Percentiles rank a stretch among this genome's conserved stretches.
Conservation (phyloP, 1,140 invertebrate genomes). For the Eufriesea mexicana region DNA sequence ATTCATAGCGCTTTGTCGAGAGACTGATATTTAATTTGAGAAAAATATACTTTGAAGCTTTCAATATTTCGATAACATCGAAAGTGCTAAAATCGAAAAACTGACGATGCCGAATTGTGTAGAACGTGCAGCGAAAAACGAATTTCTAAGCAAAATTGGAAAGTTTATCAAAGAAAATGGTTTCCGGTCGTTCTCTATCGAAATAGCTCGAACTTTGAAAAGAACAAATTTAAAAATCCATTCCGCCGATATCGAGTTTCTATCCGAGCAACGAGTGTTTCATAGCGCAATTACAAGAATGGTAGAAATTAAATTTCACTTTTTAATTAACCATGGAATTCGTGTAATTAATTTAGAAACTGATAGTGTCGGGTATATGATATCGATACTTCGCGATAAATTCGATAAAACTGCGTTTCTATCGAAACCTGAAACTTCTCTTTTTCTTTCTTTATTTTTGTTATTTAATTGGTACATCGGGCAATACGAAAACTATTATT, state of each 20-base stretch:
- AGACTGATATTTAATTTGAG: too few relatives aligned
- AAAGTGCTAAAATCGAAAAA: neutral
- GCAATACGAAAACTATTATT: too few relatives aligned
- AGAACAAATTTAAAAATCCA: conserved; percentile 4
- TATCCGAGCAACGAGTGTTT: neutral
- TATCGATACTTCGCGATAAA: neutral
- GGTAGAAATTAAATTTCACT: neutral
- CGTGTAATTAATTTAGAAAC: neutral
- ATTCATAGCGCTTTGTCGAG: too few relatives aligned
- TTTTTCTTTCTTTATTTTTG: too few relatives aligned
- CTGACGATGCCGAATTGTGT: neutral
- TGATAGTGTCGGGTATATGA: neutral
- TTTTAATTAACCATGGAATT: neutral
- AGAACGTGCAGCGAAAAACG: neutral
- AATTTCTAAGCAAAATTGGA: neutral
- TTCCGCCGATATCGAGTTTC: neutral
- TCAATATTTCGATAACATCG: neutral
- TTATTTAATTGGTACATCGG: too few relatives aligned
- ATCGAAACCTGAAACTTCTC: too few relatives aligned
- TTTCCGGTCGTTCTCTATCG: neutral
- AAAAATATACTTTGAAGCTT: too few relatives aligned
- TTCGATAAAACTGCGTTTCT: neutral
- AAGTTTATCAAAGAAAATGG: neutral
- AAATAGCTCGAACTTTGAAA: neutral
- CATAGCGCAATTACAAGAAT: too few relatives aligned